These are phyloP conservation scores for Clistopyga incitator DNA, from an alignment of 2,888 invertebrate species.

Conservation along the genomic window DNA sequence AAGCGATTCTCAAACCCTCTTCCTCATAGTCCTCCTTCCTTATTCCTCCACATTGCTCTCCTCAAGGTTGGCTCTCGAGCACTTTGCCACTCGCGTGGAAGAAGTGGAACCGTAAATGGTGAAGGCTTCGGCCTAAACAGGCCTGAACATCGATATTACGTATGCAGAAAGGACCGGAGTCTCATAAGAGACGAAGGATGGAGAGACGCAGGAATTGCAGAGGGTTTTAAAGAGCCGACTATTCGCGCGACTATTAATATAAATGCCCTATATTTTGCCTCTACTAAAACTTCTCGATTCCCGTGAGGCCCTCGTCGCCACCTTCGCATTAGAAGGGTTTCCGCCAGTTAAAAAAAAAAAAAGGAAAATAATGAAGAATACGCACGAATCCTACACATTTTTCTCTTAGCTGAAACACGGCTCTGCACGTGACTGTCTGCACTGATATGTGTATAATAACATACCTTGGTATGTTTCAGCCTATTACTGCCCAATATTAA, in stretches of 20 bases:
- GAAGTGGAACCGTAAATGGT: slow-evolving; percentile 64
- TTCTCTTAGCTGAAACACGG: background rate
- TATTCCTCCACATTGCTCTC: slow-evolving; percentile 9
- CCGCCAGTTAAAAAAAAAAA: background rate
- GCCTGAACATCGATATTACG: slow-evolving; percentile 63
- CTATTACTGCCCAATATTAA: background rate
- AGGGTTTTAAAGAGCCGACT: slow-evolving; percentile 54
- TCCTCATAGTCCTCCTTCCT: slow-evolving; percentile 3
- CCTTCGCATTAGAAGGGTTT: background rate
- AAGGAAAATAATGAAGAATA: background rate
- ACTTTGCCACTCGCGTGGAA: slow-evolving; percentile 58
- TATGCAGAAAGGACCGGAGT: slow-evolving; percentile 53
- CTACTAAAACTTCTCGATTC: slow-evolving; percentile 50
- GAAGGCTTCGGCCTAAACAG: slow-evolving; percentile 59
- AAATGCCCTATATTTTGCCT: slow-evolving; percentile 62
- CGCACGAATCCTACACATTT: background rate
- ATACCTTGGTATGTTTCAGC: background rate
- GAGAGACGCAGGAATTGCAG: slow-evolving; percentile 28
- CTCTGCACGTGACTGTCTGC: background rate
- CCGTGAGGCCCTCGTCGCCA: background rate
- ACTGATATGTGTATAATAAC: background rate
- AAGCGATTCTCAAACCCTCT: slow-evolving; percentile 39
- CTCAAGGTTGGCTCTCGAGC: slow-evolving; percentile 55
- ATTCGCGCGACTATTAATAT: slow-evolving; percentile 61
- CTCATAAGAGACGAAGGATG: slow-evolving; percentile 6